Base-by-base conservation (phyloP, 2,113 vertebrate species). In the Potamarius usumacintae region DNA sequence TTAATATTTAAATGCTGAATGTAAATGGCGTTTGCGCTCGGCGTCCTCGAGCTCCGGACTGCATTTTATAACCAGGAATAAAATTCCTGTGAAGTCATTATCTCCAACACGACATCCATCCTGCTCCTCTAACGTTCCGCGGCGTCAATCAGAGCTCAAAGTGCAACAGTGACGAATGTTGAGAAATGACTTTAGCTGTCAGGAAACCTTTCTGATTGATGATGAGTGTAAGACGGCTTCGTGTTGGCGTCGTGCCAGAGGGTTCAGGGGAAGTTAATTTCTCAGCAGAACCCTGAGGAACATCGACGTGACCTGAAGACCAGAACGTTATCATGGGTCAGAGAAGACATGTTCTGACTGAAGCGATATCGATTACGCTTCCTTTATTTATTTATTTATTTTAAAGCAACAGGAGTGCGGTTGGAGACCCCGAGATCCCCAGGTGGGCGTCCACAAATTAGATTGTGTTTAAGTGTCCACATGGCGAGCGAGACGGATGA, bases 21-120 rank as follows among this genome's bases (percentile, higher is more conserved):
- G 76, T 55, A 27, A 55, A 78, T 17, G 12, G 15, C 10, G 17
- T 20, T 5, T 34, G 55, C n/a, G n/a, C 17, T 30, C 27, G 17
- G 27, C n/a, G 42, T 42, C 57, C 18, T 18, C 22, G 79, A 62
- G 30, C 17, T 0, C 30, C 79, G 1, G 79, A 18, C 18, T 58
- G 55, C 55, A 20, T 80, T 58, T 60, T 60, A 60, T 81, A 30
- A 60, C 53, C 78, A 22, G 53, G 55, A 81, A 62, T 81, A 60
- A 81, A 81, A 81, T 25, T 6, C 27, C 30, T 0, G 76, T 25
- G 76, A 27, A 15, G 78, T 81, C 78, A 60, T 81, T 81, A 81
- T 81, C 79, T 34, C 79, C 79, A 7, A 42, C 55, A 81, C 57
- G 55, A 6, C 57, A 81, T 34, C 55, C 79, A 81, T 57, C 57